phyloP scores from a whole-genome alignment of 2,113 vertebrate genomes.

The Machaerirhynchus nigripectus region DNA sequence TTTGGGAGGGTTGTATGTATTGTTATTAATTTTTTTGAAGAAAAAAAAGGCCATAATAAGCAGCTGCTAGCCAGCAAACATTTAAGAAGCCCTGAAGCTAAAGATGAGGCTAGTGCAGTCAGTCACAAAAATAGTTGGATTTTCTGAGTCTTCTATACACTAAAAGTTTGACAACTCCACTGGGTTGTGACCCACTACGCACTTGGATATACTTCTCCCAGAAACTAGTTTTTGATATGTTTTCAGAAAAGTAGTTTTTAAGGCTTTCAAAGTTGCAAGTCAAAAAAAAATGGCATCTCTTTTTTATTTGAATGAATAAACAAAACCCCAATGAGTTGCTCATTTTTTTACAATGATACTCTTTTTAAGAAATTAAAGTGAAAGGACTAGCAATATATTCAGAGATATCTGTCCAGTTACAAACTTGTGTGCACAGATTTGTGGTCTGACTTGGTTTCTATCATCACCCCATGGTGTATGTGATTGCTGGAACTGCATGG shows the following conservation, averaged over 20 bases:
- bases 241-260: neutral
- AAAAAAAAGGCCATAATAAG: neutral
- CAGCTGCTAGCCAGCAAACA: neutral
- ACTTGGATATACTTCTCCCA: neutral
- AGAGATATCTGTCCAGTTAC: neutral
- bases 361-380: neutral
- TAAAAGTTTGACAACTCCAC: neutral
- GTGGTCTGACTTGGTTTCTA: neutral
- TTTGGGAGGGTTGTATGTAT: neutral
- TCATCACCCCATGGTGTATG: rapidly evolving
- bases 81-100: neutral
- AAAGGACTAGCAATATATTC: neutral
- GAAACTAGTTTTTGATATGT: neutral
- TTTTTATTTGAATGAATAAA: neutral
- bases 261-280: neutral
- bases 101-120: neutral
- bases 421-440: neutral
- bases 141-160: neutral
- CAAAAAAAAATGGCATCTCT: neutral
- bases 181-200: neutral
- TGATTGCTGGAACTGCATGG: neutral
- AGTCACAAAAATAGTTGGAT: neutral
- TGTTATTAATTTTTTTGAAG: neutral
- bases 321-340: neutral
- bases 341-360: neutral